Percentiles rank a stretch among this genome's conserved stretches.
phyloP scores from a whole-genome alignment of 2,888 invertebrate species.

The Rhamphomyia laevipes region DNA sequence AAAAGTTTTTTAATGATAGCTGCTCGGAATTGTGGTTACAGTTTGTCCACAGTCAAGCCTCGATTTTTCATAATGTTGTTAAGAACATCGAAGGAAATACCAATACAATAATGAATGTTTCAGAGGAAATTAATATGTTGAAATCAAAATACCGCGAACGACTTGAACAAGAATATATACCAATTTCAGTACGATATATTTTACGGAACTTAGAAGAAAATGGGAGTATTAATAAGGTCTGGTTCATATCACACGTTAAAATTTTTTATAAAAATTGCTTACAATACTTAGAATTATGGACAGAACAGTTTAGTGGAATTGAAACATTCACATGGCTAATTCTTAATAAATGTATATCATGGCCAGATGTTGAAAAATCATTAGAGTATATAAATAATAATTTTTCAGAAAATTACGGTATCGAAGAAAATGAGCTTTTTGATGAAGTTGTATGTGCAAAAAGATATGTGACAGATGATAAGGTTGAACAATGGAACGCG shows the following conservation, averaged over 20 bases:
- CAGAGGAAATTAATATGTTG: not conserved
- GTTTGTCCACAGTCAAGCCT: conserved; percentile 6
- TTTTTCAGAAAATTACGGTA: not conserved
- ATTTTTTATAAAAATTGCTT: not conserved
- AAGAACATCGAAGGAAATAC: conserved; percentile 4
- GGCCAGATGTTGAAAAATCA: too few species aligned
- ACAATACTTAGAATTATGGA: not conserved
- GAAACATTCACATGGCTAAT: too few species aligned
- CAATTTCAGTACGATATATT: not conserved
- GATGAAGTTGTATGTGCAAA: conserved; percentile 5
- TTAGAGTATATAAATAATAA: too few species aligned
- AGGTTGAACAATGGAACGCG: conserved; percentile 1
- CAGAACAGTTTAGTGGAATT: too few species aligned
- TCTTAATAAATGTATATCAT: too few species aligned
- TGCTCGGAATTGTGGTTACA: conserved; percentile 1
- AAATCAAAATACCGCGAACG: not conserved
- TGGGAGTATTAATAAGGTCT: not conserved
- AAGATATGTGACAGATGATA: not conserved
- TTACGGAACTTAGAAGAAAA: too few species aligned
- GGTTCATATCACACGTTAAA: not conserved
- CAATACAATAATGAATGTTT: not conserved
- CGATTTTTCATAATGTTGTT: conserved; percentile 1
- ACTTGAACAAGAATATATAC: not conserved
- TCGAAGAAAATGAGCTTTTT: conserved; percentile 4
- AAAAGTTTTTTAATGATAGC: conserved; percentile 3